Conservation (phyloP, 2,888 invertebrate species). For the Mycalesis mineus region DNA sequence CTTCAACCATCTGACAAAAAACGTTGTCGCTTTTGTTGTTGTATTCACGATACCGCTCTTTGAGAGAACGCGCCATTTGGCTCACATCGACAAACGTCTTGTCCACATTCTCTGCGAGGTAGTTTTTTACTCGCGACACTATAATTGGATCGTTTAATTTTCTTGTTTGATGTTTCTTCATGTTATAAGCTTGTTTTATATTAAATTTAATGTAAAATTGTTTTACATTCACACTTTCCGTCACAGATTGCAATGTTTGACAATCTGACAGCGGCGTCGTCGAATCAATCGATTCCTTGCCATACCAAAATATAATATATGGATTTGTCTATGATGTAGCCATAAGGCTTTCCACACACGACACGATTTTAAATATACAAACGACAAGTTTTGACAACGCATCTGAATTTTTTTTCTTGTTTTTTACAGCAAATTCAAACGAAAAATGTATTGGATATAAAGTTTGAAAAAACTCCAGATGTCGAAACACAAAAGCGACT, state of each 20-base stretch:
- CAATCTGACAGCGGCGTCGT: slow-evolving; percentile 41
- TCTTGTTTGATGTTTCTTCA: slow-evolving; percentile 74
- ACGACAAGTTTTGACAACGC: not conserved
- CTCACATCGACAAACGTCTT: slow-evolving; percentile 89
- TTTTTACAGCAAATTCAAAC: slow-evolving; percentile 48
- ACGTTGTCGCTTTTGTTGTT: slow-evolving; percentile 86
- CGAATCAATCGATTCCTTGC: slow-evolving; percentile 58
- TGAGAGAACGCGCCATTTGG: slow-evolving; percentile 89
- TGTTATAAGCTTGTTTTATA: slow-evolving; percentile 37
- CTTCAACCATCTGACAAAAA: slow-evolving; percentile 88
- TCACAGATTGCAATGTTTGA: slow-evolving; percentile 47
- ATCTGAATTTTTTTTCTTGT: slow-evolving; percentile 1
- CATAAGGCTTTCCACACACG: slow-evolving; percentile 15
- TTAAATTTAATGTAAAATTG: slow-evolving; percentile 21
- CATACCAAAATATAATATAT: slow-evolving; percentile 32
- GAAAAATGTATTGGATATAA: slow-evolving; percentile 40
- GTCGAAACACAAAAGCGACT: slow-evolving; percentile 49
- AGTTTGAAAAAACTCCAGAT: slow-evolving; percentile 53
- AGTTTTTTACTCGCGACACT: slow-evolving; percentile 82
- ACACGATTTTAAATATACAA: not conserved
- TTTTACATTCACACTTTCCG: slow-evolving; percentile 35
- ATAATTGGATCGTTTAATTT: slow-evolving; percentile 77
- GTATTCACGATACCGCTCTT: slow-evolving; percentile 86
- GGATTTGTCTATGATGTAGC: slow-evolving; percentile 27
- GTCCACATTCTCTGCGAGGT: slow-evolving; percentile 88